phyloP scores from a whole-genome alignment of 64 coral and sea anemone genomes.

The Exaiptasia diaphana region DNA sequence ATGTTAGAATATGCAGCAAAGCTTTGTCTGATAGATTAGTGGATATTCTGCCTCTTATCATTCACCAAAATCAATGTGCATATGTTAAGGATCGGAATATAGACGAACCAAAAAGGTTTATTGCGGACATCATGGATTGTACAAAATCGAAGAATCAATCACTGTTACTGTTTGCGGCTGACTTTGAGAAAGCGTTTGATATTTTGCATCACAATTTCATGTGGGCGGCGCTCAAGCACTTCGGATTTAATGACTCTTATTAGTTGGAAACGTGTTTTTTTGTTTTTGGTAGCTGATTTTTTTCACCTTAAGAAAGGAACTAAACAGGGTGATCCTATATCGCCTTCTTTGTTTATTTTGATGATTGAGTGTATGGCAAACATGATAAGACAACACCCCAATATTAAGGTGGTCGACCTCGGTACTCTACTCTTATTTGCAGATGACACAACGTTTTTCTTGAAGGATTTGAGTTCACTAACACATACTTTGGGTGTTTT shows the following conservation, averaged over 20 bases:
- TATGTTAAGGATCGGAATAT: neutral
- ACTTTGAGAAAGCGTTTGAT: neutral
- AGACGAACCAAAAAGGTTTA: neutral
- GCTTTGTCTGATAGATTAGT: neutral
- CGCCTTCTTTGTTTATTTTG: neutral
- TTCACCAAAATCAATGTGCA: neutral
- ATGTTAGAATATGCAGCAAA: neutral
- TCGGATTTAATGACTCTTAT: no score
- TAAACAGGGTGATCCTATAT: neutral
- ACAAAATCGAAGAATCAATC: neutral
- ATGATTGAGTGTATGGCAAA: neutral
- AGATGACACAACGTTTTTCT: neutral
- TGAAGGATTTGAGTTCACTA: neutral
- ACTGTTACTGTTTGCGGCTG: neutral
- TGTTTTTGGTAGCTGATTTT: neutral
- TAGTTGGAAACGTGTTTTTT: no score
- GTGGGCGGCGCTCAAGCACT: no score
- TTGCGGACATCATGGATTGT: neutral
- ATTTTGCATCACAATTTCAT: neutral
- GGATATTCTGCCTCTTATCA: neutral
- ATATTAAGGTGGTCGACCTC: neutral
- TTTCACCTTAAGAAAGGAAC: neutral
- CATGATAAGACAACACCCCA: neutral
- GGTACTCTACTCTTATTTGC: neutral
- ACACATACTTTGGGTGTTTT: neutral